Base-by-base conservation (phyloP, 2,113 vertebrate species). In the Mormoops blainvillei region DNA sequence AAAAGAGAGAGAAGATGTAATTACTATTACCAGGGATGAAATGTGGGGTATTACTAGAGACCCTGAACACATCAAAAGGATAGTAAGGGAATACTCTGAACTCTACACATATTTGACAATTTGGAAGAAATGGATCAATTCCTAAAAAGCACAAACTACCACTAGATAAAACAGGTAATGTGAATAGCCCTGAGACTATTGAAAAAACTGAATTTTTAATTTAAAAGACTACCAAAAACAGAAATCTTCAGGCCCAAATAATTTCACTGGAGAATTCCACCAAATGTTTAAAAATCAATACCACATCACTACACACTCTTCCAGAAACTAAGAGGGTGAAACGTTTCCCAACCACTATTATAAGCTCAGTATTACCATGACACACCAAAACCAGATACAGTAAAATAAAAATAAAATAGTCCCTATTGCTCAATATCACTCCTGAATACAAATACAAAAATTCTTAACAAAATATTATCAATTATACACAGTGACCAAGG, bases 381-480 rank as follows among this genome's bases (percentile, higher is more conserved):
- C 20, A 89, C 9, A 33, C 15, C 80, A 78, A 89, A 82, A 71
- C 15, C 48, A 58, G 52, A 56, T 20, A 56, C 0, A 38, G 9
- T 19, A 41, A 4, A 28, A 10, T 76, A 45, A 5, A n/a, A 54
- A 77, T 6, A 28, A 61, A 28, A 84, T 54, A 61, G 28, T 10
- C n/a, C n/a, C 11, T 67, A 68, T 3, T 68, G 4, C 28, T 26
- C 31, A 38, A 45, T 68, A 94, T 33, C 24, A 24, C 9, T 92
- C n/a, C 48, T 68, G 12, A 68, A 78, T 13, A 96, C 38, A 78
- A 87, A 52, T 20, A 16, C 3, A 52, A 93, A 93, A 78, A 65
- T 63, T 84, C 43, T 78, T 93, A 90, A 58, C 67, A 89, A 92
- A 92, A 90, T 58, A 83, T 73, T 78, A 90, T 45, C 63, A 85